Evolutionary conservation across 2,797 vertebrate species (phyloP), one percentile per base, ranked within the genome.

Genomic region (Leptoclinus maculatus): DNA sequence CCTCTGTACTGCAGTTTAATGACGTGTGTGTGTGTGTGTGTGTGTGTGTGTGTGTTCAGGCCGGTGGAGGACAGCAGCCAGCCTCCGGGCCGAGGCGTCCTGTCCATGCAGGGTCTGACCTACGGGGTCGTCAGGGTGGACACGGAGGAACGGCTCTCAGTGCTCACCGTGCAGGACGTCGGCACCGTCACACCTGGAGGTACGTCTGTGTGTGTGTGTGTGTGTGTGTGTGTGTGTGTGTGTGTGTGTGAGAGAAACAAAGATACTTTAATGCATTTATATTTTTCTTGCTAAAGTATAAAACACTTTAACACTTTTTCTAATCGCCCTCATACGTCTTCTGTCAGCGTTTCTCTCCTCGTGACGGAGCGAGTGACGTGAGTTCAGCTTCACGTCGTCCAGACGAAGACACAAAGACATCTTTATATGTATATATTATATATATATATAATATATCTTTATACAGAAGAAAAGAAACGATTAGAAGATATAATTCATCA

Each of bases 51-150:
- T 67, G 5, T 49, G 45, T 74, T 8, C 86, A 99, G 98, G 94
- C 97, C 98, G 0, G 97, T 97, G 38, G 98, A 99, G 80, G 98
- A 99, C 94, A 98, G 96, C 95, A 99, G 97, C 84, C 98, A 98
- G 93, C 98, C 98, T 0, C 97, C 98, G 0, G 98, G 98, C 3
- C 95, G 98, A 16, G 98, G 98, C 0, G 97, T 99, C 36, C 95
- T 99, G 58, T 99, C 98, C 86, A 99, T 99, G 98, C 97, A 99
- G 7, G 98, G 98, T 16, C 95, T 99, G 86, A 98, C 96, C 16
- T 96, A 98, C 0, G 96, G 96, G 0, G 98, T 99, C 62, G 99
- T 99, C 84, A 92, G 98, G 23, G 97, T 99, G 19, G 98, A 99
- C 93, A 98, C 98, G 0, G 98, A 99, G 88, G 98, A 99, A 73